A percentile compares a stretch with the other conserved stretches of the same genome.
These are phyloP conservation scores for Ceratosolen solmsi DNA, from an alignment of 1,140 invertebrate genomes.

Conservation along the genomic window DNA sequence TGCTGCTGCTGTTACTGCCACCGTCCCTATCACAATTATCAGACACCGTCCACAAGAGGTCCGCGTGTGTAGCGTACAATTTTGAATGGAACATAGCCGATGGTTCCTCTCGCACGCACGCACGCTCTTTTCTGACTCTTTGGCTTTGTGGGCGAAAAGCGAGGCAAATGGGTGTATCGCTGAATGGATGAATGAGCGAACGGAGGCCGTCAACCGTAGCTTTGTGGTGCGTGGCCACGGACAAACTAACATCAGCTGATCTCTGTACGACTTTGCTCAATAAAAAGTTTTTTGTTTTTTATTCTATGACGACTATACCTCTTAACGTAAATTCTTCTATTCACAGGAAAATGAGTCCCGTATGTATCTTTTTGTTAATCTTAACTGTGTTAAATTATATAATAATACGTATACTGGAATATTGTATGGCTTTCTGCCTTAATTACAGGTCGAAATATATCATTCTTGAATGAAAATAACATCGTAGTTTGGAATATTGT, in stretches of 20 bases:
- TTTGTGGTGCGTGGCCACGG: conserved; percentile 5
- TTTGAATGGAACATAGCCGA: not conserved
- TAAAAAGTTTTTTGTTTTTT: not conserved
- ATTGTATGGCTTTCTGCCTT: not conserved
- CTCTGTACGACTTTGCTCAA: not conserved
- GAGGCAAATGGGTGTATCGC: not conserved
- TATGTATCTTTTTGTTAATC: too few species aligned
- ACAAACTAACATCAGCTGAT: not conserved
- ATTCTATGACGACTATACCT: not conserved
- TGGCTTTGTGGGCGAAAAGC: not conserved
- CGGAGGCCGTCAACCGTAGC: not conserved
- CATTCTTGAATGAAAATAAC: too few species aligned
- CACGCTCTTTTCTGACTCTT: conserved; percentile 7
- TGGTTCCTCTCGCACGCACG: not conserved
- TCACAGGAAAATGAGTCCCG: not conserved
- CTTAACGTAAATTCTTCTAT: not conserved
- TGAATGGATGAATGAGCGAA: conserved; percentile 21
- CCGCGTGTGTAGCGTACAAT: not conserved
- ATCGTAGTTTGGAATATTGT: too few species aligned
- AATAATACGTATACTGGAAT: not conserved
- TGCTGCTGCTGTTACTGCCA: not conserved
- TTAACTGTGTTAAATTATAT: too few species aligned
- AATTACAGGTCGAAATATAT: not conserved
- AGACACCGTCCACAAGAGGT: not conserved
- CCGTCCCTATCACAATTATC: not conserved